phyloP scores from a whole-genome alignment of 2,888 invertebrate genomes.

The Lamellibrachia columna region DNA sequence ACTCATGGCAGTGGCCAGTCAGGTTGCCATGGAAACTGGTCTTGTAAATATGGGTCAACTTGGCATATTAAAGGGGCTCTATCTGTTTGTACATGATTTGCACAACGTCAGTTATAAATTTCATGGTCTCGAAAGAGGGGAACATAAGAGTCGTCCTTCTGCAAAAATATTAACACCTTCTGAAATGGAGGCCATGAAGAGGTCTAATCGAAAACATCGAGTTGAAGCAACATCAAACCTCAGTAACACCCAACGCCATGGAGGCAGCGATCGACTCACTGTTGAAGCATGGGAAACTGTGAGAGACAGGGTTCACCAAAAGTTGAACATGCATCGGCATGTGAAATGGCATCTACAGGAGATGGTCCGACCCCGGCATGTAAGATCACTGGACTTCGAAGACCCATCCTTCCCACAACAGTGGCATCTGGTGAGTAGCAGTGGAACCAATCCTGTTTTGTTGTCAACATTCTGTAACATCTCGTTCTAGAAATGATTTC shows the following conservation, averaged over 20 bases:
- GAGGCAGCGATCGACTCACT: background rate
- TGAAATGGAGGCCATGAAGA: background rate
- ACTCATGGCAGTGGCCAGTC: conserved; percentile 32
- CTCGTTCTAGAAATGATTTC: background rate
- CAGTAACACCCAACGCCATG: background rate
- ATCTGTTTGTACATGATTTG: conserved; percentile 39
- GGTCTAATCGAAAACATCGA: background rate
- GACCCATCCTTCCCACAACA: conserved; percentile 57
- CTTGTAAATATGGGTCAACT: conserved; percentile 44
- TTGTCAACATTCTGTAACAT: background rate
- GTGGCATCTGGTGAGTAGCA: conserved; percentile 61
- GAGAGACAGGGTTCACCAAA: background rate
- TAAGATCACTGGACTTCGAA: conserved; percentile 44
- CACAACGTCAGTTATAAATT: conserved; percentile 29
- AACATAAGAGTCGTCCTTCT: background rate
- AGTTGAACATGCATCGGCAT: conserved; percentile 18
- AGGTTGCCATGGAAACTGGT: conserved; percentile 42
- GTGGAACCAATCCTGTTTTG: background rate
- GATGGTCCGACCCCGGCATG: conserved; percentile 17
- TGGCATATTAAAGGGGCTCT: conserved; percentile 41
- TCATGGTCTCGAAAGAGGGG: background rate
- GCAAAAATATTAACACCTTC: background rate
- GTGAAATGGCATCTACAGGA: conserved; percentile 34
- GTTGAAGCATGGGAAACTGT: conserved; percentile 20
- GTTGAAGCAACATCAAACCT: background rate